Evolutionary conservation across 2,113 vertebrate species (phyloP).

Genomic region (Tricholaema leucomelas): DNA sequence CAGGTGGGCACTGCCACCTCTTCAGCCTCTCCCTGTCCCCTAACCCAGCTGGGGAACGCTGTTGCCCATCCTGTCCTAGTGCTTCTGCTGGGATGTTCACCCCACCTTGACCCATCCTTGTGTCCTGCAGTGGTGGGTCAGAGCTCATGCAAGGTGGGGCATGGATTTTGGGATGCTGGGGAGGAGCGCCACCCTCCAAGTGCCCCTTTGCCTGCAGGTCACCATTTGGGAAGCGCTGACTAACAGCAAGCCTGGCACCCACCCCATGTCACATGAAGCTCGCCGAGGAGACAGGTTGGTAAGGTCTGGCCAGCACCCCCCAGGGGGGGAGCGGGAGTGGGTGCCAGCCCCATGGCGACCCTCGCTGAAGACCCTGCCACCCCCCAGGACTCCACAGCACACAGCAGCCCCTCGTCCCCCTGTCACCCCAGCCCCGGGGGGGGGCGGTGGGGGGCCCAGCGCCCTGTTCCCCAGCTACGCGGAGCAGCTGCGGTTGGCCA

Average conservation of each 20-base stretch:
- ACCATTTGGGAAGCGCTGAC: slow-evolving; percentile 98
- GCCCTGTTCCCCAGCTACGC: slow-evolving; percentile 84
- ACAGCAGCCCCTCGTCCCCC: slow-evolving; percentile 69
- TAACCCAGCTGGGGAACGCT: rapidly evolving
- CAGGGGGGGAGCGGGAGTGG: not conserved
- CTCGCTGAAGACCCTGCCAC: not conserved
- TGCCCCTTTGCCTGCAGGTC: slow-evolving; percentile 73
- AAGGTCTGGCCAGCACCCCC: not conserved
- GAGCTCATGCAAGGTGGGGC: not conserved
- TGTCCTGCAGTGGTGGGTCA: rapidly evolving
- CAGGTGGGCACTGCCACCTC: slow-evolving; percentile 79
- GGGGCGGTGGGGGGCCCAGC: slow-evolving; percentile 71
- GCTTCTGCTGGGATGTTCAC: not conserved
- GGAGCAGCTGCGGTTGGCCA: slow-evolving; percentile 92
- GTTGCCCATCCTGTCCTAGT: rapidly evolving
- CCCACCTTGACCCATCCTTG: not conserved
- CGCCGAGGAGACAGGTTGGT: slow-evolving; percentile 88
- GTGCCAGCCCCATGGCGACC: rapidly evolving
- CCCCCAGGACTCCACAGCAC: slow-evolving; percentile 85
- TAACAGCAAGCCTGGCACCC: slow-evolving; percentile 95
- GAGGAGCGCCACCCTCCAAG: not conserved
- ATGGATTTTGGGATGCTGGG: not conserved
- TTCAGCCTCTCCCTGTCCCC: not conserved
- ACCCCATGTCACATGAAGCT: slow-evolving; percentile 84
- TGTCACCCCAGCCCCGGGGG: slow-evolving; percentile 49